phyloP scores from a whole-genome alignment of 2,888 invertebrate genomes.

The Dryomyza anilis region DNA sequence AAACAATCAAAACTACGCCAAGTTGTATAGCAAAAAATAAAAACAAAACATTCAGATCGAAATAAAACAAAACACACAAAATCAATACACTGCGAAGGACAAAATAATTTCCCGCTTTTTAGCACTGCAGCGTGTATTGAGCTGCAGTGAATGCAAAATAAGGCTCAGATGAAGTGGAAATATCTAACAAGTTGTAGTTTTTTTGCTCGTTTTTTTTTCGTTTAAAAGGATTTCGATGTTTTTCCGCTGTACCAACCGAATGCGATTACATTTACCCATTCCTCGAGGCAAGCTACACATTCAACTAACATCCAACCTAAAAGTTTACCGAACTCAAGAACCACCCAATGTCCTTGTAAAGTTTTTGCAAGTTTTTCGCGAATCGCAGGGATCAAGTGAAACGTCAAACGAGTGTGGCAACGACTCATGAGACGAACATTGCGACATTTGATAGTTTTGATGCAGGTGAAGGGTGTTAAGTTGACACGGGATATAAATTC shows the following conservation, averaged over 20 bases:
- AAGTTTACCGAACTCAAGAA: no score
- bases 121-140: neutral
- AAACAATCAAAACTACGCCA: neutral
- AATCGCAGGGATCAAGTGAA: no score
- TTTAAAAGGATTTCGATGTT: conserved; percentile 36
- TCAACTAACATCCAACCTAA: no score
- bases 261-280: conserved; percentile 6
- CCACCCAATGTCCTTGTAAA: no score
- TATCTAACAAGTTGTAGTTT: conserved; percentile 31
- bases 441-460: no score
- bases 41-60: neutral
- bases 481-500: no score
- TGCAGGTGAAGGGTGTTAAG: no score
- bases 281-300: no score
- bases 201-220: neutral
- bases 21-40: neutral
- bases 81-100: neutral
- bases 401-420: no score
- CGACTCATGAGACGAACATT: no score
- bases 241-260: conserved; percentile 21
- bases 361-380: no score
- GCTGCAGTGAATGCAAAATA: conserved; percentile 18
- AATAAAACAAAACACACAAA: neutral
- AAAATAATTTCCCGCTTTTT: neutral
- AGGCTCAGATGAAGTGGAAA: conserved; percentile 33